Percentiles rank a stretch among this genome's conserved stretches.
Evolutionary conservation across 2,797 vertebrate genomes (phyloP).

Genomic region (Coregonus sp.): DNA sequence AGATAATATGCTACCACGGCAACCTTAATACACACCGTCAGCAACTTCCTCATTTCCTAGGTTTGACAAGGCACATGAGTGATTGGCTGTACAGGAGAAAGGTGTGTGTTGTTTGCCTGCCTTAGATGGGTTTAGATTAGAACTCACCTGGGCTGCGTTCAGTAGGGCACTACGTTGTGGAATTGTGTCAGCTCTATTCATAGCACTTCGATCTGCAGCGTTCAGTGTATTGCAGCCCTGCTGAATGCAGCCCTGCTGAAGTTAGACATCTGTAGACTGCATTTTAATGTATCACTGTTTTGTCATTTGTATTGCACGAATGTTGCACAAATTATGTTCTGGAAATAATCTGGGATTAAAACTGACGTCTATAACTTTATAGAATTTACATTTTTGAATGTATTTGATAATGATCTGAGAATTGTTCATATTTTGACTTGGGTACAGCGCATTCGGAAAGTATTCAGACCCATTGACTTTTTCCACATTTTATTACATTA

Average conservation of each 20-base stretch:
- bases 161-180: not conserved
- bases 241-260: not conserved
- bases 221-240: not conserved
- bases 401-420: too few relatives aligned
- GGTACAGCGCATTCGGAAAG: too few relatives aligned
- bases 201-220: too few relatives aligned
- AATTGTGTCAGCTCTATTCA: not conserved
- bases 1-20: constrained; percentile 32
- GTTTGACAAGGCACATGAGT: constrained; percentile 11
- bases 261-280: constrained; percentile 41
- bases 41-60: constrained; percentile 31
- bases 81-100: constrained; percentile 40
- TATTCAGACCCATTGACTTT: too few relatives aligned
- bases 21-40: constrained; percentile 14
- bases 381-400: not conserved
- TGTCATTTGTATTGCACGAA: constrained; percentile 67
- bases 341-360: constrained; percentile 46
- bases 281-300: constrained; percentile 46
- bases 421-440: too few relatives aligned
- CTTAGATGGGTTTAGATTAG: constrained; percentile 62
- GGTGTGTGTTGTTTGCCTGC: constrained; percentile 60
- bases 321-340: constrained; percentile 69
- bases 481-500: too few relatives aligned
- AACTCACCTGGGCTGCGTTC: constrained; percentile 54
- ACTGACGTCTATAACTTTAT: constrained; percentile 2